phyloP scores from a whole-genome alignment of 2,888 invertebrate species.

The Drosophila ochracea region DNA sequence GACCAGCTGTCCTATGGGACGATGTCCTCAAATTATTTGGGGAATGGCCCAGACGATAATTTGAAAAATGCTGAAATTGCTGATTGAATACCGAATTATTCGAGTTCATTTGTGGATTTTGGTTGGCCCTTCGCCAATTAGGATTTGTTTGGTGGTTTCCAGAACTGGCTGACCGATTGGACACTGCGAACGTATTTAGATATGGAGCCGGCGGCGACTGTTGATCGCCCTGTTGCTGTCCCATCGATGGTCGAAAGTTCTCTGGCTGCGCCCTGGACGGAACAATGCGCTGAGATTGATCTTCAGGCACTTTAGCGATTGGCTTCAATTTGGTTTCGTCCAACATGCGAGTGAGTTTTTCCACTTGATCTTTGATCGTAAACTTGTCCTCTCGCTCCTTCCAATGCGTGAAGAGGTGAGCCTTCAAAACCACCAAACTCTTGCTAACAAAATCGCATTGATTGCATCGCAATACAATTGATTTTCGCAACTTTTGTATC shows the following conservation, averaged over 20 bases:
- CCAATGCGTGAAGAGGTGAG: constrained; percentile 59
- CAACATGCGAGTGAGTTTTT: constrained; percentile 24
- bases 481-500: constrained; percentile 3
- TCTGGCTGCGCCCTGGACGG: neutral
- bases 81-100: neutral
- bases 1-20: neutral
- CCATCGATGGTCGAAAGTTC: neutral
- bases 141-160: neutral
- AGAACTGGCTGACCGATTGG: neutral
- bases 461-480: constrained; percentile 39
- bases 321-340: constrained; percentile 14
- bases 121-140: neutral
- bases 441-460: constrained; percentile 50
- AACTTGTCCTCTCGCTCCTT: constrained; percentile 18
- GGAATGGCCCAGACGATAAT: neutral
- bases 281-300: no score
- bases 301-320: neutral
- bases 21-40: no score
- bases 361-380: constrained; percentile 12
- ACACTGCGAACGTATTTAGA: neutral
- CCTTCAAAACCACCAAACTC: constrained; percentile 36
- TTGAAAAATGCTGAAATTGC: neutral
- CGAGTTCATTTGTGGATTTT: neutral
- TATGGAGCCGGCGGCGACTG: neutral
- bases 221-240: neutral